phyloP scores from a whole-genome alignment of 1,140 invertebrate genomes.

The Euborellia annulipes region DNA sequence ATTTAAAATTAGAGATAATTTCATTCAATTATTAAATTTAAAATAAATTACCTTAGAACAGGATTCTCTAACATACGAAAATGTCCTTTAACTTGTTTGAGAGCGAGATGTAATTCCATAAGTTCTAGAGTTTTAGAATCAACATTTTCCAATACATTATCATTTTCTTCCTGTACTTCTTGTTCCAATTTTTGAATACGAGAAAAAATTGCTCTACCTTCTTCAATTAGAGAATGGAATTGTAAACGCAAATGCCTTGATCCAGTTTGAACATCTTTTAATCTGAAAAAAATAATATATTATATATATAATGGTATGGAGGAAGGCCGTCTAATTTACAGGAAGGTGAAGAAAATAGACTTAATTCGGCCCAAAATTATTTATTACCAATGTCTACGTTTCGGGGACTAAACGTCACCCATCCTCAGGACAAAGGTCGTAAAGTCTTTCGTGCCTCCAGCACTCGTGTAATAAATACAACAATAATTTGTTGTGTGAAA shows the following conservation, averaged over 20 bases:
- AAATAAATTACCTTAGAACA: conserved; percentile 32
- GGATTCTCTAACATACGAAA: conserved; percentile 43
- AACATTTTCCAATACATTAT: conserved; percentile 18
- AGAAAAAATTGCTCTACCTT: conserved; percentile 33
- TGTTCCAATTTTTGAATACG: conserved; percentile 31
- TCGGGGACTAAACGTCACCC: too few relatives aligned
- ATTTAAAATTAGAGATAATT: conserved; percentile 19
- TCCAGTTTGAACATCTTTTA: conserved; percentile 33
- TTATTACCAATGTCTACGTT: too few relatives aligned
- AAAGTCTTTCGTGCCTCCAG: too few relatives aligned
- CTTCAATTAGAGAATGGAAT: conserved; percentile 33
- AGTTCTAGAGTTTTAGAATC: conserved; percentile 28
- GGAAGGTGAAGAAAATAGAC: too few relatives aligned
- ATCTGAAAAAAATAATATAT: conserved; percentile 33
- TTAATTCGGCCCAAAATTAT: too few relatives aligned
- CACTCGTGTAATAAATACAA: too few relatives aligned
- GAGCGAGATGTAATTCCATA: conserved; percentile 35
- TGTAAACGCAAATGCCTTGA: conserved; percentile 32
- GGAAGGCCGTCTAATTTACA: too few relatives aligned
- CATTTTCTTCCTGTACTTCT: conserved; percentile 30
- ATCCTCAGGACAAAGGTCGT: too few relatives aligned
- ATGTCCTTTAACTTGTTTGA: conserved; percentile 41
- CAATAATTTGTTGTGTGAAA: too few relatives aligned
- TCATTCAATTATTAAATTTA: too few relatives aligned
- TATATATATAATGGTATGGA: too few relatives aligned